Base-by-base conservation (phyloP, 2,888 invertebrate species). In the Mythimna albipuncta region DNA sequence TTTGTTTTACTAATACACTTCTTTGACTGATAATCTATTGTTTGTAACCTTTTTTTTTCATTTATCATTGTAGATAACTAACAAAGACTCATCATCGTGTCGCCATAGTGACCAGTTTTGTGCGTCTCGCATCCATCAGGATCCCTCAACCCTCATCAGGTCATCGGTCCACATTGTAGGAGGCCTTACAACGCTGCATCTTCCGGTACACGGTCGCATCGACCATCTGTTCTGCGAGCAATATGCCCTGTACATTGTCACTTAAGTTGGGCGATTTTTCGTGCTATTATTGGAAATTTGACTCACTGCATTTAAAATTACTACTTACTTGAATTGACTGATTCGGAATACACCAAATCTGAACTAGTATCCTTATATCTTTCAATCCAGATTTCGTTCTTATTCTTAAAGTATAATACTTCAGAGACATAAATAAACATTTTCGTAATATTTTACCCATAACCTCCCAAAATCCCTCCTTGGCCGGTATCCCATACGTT, bases 391-490 rank as follows among this genome's bases (percentile, higher is more conserved):
- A 21, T 19, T 41, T 41, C 41, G 21, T 55, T 11, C 26, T 55
- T 11, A 55, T 13, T 61, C 21, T 41, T 21, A 21, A 38, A 38
- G 11, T 21, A 59, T 41, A 59, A 59, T 13, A 21, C 7, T 61
- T 21, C 10, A 11, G n/a, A 32, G 44, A 55, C 26, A 71, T 75
- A 69, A 55, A 64, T 77, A 62, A 77, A 64, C 10, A 65, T 65
- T 62, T 59, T 54, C 21, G 54, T 73, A 64, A 79, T 79, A 77
- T 77, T 77, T 73, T 61, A 66, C 26, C 21, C 67, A 67, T 66
- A 61, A 58, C 69, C 80, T 78, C 62, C 63, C 47, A 75, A 66
- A 78, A 64, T 71, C 66, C n/a, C 38, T 52, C 50, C 55, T 66
- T 66, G 63, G 69, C 50, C 55, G 13, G 44, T 50, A 21, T 76